A percentile compares a stretch with the other conserved stretches of the same genome.
Conservation (phyloP, 2,888 invertebrate genomes). For the Sarcophaga rosellei region DNA sequence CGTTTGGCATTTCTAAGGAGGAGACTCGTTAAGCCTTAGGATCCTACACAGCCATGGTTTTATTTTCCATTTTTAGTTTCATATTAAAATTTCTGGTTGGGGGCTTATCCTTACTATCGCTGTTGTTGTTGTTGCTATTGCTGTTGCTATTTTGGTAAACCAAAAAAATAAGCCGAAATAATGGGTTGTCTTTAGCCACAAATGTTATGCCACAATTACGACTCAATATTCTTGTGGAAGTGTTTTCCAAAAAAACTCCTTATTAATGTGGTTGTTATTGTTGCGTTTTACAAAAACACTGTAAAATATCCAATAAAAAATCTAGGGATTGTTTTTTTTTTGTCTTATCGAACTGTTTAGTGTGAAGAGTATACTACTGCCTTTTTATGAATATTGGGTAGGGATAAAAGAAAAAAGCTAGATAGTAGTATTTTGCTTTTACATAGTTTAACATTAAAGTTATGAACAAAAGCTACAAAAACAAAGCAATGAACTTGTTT, state of each 20-base stretch:
- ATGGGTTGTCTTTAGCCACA: constrained; percentile 77
- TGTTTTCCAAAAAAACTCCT: constrained; percentile 45
- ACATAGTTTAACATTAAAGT: too few species aligned
- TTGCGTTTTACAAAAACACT: neutral
- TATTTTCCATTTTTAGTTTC: neutral
- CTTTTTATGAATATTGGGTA: neutral
- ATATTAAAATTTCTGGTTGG: constrained; percentile 53
- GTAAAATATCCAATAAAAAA: constrained; percentile 27
- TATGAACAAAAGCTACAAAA: too few species aligned
- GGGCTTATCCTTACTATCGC: constrained; percentile 1
- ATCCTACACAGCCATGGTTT: neutral
- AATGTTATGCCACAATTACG: constrained; percentile 77
- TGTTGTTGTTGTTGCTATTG: neutral
- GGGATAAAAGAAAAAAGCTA: neutral
- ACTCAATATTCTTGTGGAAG: constrained; percentile 56
- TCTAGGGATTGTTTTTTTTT: constrained; percentile 3
- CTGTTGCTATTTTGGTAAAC: constrained; percentile 60
- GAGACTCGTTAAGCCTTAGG: constrained; percentile 35
- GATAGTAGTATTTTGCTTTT: too few species aligned
- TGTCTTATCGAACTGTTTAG: neutral
- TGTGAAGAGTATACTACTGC: neutral
- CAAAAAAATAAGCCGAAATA: constrained; percentile 61
- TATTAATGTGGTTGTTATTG: constrained; percentile 7
- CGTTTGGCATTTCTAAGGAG: constrained; percentile 4
- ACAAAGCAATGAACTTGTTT: too few species aligned